Base-by-base conservation (phyloP, 2,113 vertebrate species). In the Clarias gariepinus region DNA sequence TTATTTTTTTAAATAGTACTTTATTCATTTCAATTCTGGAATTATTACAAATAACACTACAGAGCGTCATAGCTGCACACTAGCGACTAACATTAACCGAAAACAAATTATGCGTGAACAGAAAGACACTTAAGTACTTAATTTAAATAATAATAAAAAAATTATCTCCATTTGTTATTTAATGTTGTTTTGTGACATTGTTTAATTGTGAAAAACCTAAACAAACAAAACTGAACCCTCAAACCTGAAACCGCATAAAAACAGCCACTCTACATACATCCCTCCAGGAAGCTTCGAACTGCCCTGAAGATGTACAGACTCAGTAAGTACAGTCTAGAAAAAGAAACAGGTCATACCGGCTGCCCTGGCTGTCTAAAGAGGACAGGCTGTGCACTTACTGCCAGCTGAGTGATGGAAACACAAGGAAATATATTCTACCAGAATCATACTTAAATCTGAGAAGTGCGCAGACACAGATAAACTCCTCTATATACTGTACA, bases 331-430 rank as follows among this genome's bases (percentile, higher is more conserved):
- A 78, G n/a, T 15, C 47, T 79, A 28, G 53, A 58, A 58, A 28
- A 25, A 53, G 73, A 52, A 52, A 25, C 73, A 77, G 47, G 74
- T 53, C 47, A 77, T 11, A 52, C 41, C 13, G 9, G 25, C 41
- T 25, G 21, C 41, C 19, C 33, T 73, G 69, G 4, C 73, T 76
- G 21, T 53, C 47, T 25, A 77, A 41, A 76, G 41, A 76, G 41
- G 19, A 52, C 41, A 21, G 41, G 21, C 73, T 76, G 41, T 76
- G 73, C 41, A 76, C 73, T 76, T 52, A 76, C 73, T 76, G 73
- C 52, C 47, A 55, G 10, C 47, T 78, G 52, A 78, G 25, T 55
- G 76, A 77, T 74, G 41, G 41, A 76, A 76, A 52, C 76, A 55
- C n/a, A 10, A n/a, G 30, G 52, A 30, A 30, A 55, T 30, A 78